Evolutionary conservation across 2,888 invertebrate genomes (phyloP).

Genomic region (Cephus sareptanus): DNA sequence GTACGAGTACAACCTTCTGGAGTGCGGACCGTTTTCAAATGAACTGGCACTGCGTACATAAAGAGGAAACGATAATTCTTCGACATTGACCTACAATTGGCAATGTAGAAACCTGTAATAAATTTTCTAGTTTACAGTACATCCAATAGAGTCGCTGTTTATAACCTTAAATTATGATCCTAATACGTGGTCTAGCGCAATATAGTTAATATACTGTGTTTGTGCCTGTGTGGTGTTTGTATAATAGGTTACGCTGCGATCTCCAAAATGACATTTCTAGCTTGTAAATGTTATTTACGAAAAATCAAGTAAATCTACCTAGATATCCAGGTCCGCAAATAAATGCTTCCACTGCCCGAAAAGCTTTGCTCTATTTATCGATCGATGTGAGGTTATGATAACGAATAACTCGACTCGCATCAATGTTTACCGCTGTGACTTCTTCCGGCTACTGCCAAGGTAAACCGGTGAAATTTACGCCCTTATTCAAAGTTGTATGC

Average conservation of each 20-base stretch:
- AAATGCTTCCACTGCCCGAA: conserved; percentile 31
- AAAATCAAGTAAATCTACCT: conserved; percentile 40
- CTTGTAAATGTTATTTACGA: conserved; percentile 52
- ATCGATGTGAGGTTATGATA: conserved; percentile 57
- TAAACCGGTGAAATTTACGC: conserved; percentile 29
- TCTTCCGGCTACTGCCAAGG: conserved; percentile 41
- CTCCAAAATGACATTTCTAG: conserved; percentile 60
- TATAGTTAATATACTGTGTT: conserved; percentile 39
- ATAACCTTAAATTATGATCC: neutral
- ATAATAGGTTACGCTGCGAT: conserved; percentile 60
- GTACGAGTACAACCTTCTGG: no score
- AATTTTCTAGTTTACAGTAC: no score
- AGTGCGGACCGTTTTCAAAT: no score
- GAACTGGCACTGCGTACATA: no score
- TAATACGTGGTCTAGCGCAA: conserved; percentile 17
- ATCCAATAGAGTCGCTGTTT: no score
- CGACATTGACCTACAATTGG: no score
- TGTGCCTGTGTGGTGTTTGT: conserved; percentile 62
- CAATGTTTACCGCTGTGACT: conserved; percentile 48
- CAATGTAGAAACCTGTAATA: no score
- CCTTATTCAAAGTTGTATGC: no score
- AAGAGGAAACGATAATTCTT: no score
- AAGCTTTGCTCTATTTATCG: conserved; percentile 43
- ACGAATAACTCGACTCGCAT: conserved; percentile 44
- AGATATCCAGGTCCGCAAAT: conserved; percentile 27